A percentile compares a stretch with the other conserved stretches of the same genome.
Conservation (phyloP, 2,797 vertebrate species). For the Aldrovandia affinis region DNA sequence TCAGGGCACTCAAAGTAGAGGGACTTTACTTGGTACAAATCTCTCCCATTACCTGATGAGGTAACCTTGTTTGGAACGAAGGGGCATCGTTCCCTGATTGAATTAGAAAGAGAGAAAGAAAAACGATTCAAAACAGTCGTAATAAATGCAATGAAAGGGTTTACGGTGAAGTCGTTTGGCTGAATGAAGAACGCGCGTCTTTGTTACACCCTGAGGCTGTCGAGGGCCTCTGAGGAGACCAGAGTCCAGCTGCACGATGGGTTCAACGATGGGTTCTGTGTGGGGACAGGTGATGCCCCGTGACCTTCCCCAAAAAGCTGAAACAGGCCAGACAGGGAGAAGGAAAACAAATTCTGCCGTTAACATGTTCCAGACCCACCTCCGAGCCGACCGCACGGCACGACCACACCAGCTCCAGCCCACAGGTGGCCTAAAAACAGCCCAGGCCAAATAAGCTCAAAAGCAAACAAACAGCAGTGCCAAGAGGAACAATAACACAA, state of each 20-base stretch:
- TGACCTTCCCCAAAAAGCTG: background rate
- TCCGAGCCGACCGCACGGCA: background rate
- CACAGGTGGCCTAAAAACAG: slow-evolving; percentile 17
- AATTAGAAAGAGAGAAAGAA: background rate
- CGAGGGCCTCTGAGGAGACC: background rate
- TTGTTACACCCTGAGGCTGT: no score
- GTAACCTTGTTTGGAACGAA: background rate
- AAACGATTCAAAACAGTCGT: background rate
- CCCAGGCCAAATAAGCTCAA: background rate
- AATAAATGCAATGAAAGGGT: background rate
- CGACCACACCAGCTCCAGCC: slow-evolving; percentile 18
- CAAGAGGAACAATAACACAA: slow-evolving; percentile 23
- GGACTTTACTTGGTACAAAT: background rate
- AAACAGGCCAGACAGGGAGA: slow-evolving; percentile 16
- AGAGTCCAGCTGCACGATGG: background rate
- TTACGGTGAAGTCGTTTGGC: no score
- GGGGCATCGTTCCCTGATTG: background rate
- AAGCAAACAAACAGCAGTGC: slow-evolving; percentile 14
- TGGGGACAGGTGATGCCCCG: background rate
- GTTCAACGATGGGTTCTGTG: background rate
- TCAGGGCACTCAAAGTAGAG: background rate
- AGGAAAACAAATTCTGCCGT: slow-evolving; percentile 17
- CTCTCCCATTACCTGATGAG: slow-evolving; percentile 3
- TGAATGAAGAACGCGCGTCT: no score
- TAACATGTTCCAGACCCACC: slow-evolving; percentile 21